Percentiles rank a stretch among this genome's conserved stretches.
These are phyloP conservation scores for Drosophila borealis DNA, from an alignment of 2,888 invertebrate species.

Conservation along the genomic window DNA sequence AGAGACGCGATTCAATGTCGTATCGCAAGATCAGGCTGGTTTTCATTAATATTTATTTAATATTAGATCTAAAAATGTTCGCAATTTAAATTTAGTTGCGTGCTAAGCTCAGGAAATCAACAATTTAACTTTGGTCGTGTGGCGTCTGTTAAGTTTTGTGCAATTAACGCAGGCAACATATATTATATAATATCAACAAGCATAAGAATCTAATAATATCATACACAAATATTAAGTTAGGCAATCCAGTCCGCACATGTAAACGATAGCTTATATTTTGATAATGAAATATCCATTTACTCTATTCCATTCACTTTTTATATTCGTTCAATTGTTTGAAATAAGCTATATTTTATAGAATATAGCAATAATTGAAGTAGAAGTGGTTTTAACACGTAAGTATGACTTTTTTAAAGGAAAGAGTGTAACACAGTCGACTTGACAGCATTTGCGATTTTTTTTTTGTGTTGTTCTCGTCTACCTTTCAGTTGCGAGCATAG, in stretches of 20 bases:
- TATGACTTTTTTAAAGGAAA: not conserved
- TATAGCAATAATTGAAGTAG: no score
- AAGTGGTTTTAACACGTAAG: not conserved
- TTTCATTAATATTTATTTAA: constrained; percentile 56
- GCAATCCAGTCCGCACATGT: not conserved
- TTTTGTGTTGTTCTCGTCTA: constrained; percentile 26
- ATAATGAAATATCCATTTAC: no score
- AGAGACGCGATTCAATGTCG: constrained; percentile 31
- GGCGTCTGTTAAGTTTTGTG: constrained; percentile 45
- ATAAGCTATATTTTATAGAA: no score
- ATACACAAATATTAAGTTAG: constrained; percentile 14
- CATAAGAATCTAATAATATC: constrained; percentile 20
- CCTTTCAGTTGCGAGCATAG: constrained; percentile 20
- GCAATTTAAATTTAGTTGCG: constrained; percentile 70
- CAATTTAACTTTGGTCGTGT: constrained; percentile 18
- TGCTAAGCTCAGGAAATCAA: constrained; percentile 44
- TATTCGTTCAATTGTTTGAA: no score
- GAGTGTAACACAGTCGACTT: constrained; percentile 1
- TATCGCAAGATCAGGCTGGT: constrained; percentile 17
- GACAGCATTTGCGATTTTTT: not conserved
- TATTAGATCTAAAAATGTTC: constrained; percentile 27
- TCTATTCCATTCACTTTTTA: no score
- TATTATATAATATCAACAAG: constrained; percentile 8
- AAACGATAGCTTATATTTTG: not conserved
- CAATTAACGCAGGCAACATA: constrained; percentile 57